Evolutionary conservation across 2,888 invertebrate species (phyloP).

Genomic region (Lasioglossum zephyrum): DNA sequence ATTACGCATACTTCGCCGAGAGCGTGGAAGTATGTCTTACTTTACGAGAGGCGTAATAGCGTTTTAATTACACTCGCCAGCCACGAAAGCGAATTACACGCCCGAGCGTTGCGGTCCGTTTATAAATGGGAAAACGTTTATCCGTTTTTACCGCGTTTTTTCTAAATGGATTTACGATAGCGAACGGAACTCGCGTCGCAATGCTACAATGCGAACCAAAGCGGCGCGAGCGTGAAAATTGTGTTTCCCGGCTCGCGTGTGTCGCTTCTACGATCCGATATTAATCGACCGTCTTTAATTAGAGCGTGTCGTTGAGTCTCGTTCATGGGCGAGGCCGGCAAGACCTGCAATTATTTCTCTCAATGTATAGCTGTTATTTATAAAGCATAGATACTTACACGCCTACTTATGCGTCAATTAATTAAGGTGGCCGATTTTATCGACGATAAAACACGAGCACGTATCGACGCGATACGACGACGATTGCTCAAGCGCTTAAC

Average conservation of each 20-base stretch:
- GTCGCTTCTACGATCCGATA: neutral
- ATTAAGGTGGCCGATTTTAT: neutral
- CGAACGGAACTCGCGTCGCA: neutral
- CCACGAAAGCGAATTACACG: neutral
- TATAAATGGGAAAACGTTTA: neutral
- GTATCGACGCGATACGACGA: conserved; percentile 15
- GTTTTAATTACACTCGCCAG: neutral
- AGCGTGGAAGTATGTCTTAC: neutral
- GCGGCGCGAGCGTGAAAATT: neutral
- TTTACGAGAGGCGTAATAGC: neutral
- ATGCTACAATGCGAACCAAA: neutral
- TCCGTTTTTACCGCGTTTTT: neutral
- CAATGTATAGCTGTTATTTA: conserved; percentile 42
- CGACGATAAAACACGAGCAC: conserved; percentile 5
- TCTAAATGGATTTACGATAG: neutral
- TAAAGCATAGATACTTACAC: conserved; percentile 20
- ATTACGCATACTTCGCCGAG: neutral
- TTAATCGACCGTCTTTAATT: neutral
- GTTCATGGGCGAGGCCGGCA: neutral
- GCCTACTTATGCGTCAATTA: conserved; percentile 32
- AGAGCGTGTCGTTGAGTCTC: neutral
- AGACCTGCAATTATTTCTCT: conserved; percentile 27
- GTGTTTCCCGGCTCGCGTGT: neutral
- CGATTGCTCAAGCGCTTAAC: conserved; percentile 44
- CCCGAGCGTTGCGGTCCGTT: neutral